Percentiles rank a stretch among this genome's conserved stretches.
phyloP scores from a whole-genome alignment of 2,888 invertebrate genomes.

The Noctua comes region DNA sequence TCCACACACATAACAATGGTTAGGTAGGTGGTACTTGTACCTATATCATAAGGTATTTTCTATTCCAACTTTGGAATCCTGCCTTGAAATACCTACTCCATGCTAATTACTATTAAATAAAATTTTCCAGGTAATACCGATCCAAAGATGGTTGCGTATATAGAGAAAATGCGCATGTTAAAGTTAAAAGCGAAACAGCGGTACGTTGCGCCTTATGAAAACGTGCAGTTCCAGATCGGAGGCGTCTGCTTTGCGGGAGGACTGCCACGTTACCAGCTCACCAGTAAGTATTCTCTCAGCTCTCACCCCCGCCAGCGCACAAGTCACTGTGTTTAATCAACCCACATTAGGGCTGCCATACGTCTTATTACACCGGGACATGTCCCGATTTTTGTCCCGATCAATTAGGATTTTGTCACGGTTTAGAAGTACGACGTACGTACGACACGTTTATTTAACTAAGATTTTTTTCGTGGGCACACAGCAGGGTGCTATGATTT shows the following conservation, averaged over 20 bases:
- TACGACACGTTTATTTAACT: background rate
- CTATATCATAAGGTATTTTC: background rate
- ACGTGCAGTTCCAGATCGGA: slow-evolving; percentile 77
- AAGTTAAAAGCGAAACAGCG: slow-evolving; percentile 76
- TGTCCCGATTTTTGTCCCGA: background rate
- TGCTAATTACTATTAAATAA: background rate
- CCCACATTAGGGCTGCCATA: background rate
- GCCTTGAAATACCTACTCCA: background rate
- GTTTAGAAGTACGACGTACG: background rate
- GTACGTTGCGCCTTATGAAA: slow-evolving; percentile 74
- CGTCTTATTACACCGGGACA: background rate
- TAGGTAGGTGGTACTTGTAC: background rate
- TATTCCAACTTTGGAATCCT: background rate
- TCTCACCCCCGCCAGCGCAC: background rate
- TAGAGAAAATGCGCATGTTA: slow-evolving; percentile 79
- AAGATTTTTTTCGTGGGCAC: background rate
- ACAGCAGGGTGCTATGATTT: background rate
- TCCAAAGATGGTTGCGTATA: slow-evolving; percentile 79
- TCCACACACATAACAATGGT: background rate
- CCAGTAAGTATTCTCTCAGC: slow-evolving; percentile 70
- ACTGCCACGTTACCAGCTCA: slow-evolving; percentile 76
- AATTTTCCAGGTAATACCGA: slow-evolving; percentile 77
- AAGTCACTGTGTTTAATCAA: background rate
- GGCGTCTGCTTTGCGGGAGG: slow-evolving; percentile 77
- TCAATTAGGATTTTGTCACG: background rate